Conservation (phyloP, 2,888 invertebrate genomes). For the Capitulum mitella region DNA sequence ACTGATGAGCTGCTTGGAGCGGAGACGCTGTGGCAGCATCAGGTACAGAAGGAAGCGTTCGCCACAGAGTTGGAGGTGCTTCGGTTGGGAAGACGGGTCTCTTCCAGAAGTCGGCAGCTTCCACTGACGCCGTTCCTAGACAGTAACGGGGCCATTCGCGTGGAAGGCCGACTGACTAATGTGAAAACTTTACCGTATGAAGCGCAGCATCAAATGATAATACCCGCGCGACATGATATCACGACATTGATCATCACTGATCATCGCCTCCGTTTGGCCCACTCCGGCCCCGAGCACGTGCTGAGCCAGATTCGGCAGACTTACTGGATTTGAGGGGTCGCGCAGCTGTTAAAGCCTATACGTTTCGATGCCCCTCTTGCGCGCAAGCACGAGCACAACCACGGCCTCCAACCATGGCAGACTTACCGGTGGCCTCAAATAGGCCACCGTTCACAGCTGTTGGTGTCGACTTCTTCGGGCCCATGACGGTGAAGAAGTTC, state of each 20-base stretch:
- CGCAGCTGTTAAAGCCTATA: not conserved
- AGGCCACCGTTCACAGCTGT: no score
- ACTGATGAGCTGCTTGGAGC: not conserved
- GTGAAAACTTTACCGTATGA: not conserved
- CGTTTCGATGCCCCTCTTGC: not conserved
- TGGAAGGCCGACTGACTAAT: not conserved
- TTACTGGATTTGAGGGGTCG: not conserved
- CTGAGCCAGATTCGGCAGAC: not conserved
- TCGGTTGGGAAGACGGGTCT: not conserved
- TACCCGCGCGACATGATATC: not conserved
- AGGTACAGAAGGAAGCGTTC: no score
- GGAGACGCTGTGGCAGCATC: no score
- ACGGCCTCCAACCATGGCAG: no score
- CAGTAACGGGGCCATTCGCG: not conserved
- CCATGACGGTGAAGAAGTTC: not conserved
- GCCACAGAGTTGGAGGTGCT: not conserved
- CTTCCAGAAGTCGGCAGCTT: not conserved
- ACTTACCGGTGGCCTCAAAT: no score
- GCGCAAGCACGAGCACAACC: not conserved
- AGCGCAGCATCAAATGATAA: constrained; percentile 1
- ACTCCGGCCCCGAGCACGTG: no score
- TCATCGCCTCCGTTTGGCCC: not conserved
- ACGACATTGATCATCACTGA: not conserved
- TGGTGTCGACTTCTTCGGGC: no score
- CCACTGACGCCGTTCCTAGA: not conserved